Conservation (phyloP, 2,888 invertebrate genomes). For the Pammene fasciana region DNA sequence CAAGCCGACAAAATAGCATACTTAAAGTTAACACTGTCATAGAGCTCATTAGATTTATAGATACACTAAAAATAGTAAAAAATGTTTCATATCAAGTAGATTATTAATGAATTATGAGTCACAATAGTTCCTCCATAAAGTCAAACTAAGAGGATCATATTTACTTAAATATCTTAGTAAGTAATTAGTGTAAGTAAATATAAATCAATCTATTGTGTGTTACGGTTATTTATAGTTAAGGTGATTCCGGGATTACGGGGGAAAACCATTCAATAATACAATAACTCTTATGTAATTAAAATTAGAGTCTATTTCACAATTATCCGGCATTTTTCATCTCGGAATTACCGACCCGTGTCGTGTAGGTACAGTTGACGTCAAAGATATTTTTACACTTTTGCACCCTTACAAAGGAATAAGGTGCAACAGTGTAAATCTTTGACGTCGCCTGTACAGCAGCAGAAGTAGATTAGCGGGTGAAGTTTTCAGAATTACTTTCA, state of each 20-base stretch:
- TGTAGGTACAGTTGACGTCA: no score
- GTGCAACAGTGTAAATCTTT: no score
- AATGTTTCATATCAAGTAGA: neutral
- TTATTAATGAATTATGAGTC: neutral
- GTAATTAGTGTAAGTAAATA: constrained; percentile 22
- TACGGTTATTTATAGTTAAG: neutral
- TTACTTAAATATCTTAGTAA: constrained; percentile 9
- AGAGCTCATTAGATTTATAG: constrained; percentile 24
- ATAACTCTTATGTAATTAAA: neutral
- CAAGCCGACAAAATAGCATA: constrained; percentile 2
- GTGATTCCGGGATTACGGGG: no score
- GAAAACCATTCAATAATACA: no score
- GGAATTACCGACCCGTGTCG: no score
- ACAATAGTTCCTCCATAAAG: constrained; percentile 5
- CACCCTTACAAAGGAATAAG: no score
- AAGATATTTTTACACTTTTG: no score
- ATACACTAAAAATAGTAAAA: constrained; percentile 12
- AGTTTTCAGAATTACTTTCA: no score
- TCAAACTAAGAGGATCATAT: constrained; percentile 16
- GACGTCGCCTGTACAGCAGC: no score
- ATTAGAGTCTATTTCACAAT: neutral
- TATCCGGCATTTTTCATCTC: no score
- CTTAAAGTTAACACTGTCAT: neutral
- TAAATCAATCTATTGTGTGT: constrained; percentile 10
- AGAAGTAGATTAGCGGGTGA: no score